A percentile compares a stretch with the other conserved stretches of the same genome.
phyloP scores from a whole-genome alignment of 2,888 invertebrate species.

The Cephus sareptanus region DNA sequence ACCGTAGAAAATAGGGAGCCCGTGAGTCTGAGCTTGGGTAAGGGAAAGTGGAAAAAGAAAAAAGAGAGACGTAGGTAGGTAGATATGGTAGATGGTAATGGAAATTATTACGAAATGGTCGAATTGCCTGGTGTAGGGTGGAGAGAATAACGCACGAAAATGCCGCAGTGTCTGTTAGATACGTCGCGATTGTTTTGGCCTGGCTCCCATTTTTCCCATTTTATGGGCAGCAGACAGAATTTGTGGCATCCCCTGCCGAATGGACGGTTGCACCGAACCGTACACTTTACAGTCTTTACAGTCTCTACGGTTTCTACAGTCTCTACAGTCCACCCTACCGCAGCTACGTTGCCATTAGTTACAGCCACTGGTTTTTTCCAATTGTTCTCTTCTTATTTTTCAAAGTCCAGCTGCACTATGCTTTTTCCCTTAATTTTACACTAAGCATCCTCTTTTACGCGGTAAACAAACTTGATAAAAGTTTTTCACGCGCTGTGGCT shows the following conservation, averaged over 20 bases:
- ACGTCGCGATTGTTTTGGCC: conserved; percentile 47
- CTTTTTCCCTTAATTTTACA: background rate
- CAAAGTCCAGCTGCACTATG: conserved; percentile 20
- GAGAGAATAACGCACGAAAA: conserved; percentile 31
- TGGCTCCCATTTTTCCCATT: conserved; percentile 42
- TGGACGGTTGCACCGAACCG: conserved; percentile 28
- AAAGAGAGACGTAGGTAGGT: background rate
- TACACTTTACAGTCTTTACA: conserved; percentile 32
- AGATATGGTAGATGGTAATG: background rate
- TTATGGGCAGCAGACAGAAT: conserved; percentile 43
- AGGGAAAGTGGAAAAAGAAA: background rate
- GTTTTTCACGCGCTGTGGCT: background rate
- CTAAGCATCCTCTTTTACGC: background rate
- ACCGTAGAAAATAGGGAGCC: background rate
- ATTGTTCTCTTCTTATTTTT: conserved; percentile 38
- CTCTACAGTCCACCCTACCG: background rate
- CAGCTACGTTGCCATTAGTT: conserved; percentile 40
- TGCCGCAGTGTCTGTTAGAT: conserved; percentile 42
- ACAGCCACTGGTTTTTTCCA: conserved; percentile 32
- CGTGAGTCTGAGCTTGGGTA: background rate
- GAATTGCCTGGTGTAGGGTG: background rate
- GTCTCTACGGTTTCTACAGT: background rate
- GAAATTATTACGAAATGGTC: background rate
- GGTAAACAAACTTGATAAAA: too few species aligned
- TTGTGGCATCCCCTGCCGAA: conserved; percentile 38